These are phyloP conservation scores for Pollenia amentaria DNA, from an alignment of 2,888 invertebrate species.

Conservation along the genomic window DNA sequence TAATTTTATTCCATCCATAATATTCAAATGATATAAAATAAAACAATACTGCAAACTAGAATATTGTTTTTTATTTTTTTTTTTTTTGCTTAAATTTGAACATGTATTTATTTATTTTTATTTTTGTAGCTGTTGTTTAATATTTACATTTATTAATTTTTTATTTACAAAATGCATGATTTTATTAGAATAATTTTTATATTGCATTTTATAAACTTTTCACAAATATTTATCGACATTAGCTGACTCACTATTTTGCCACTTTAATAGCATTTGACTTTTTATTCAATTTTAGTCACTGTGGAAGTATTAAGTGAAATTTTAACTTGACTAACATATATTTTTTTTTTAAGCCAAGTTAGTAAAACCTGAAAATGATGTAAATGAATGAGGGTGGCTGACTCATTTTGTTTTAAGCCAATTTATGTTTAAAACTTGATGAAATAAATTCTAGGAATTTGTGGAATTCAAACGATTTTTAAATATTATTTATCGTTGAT, in stretches of 20 bases:
- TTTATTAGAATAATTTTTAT: neutral
- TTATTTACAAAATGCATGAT: slow-evolving; percentile 20
- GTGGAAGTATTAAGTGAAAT: slow-evolving; percentile 2
- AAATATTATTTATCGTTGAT: no score
- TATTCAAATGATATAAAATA: neutral
- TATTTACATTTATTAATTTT: slow-evolving; percentile 44
- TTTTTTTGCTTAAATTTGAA: slow-evolving; percentile 4
- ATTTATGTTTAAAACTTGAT: no score
- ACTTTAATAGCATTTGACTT: neutral
- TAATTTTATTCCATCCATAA: neutral
- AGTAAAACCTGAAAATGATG: no score
- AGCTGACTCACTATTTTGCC: neutral
- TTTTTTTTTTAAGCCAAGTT: neutral
- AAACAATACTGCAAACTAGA: neutral
- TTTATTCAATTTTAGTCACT: slow-evolving; percentile 10
- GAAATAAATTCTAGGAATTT: no score
- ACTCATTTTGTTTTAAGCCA: neutral
- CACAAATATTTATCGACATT: slow-evolving; percentile 21
- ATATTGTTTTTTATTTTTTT: neutral
- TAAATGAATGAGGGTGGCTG: neutral
- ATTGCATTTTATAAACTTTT: neutral
- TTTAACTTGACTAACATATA: neutral
- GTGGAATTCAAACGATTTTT: no score
- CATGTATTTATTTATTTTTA: slow-evolving; percentile 4
- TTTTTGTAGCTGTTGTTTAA: slow-evolving; percentile 2